Conservation (phyloP, 2,888 invertebrate genomes). For the Athalia rosae region DNA sequence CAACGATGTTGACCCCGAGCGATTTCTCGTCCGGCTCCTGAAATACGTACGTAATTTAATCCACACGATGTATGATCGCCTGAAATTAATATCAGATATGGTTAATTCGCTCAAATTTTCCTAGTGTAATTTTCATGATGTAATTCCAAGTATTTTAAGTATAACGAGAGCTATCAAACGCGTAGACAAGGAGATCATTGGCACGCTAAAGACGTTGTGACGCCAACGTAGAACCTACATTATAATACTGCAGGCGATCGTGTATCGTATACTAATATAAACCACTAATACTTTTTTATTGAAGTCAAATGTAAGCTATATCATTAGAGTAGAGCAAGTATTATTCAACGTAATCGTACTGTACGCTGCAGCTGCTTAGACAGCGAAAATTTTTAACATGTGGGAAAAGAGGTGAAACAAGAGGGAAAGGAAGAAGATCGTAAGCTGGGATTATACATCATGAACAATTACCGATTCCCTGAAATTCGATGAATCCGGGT, state of each 20-base stretch:
- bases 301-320: too few species aligned
- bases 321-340: too few species aligned
- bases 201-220: constrained; percentile 26
- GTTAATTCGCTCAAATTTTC: too few species aligned
- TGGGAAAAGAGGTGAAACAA: too few species aligned
- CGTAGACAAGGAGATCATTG: constrained; percentile 34
- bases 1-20: not conserved
- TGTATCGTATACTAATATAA: not conserved
- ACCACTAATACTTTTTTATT: too few species aligned
- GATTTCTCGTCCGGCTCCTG: not conserved
- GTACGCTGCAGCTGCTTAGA: not conserved
- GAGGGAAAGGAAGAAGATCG: too few species aligned
- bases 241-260: not conserved
- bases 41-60: constrained; percentile 11
- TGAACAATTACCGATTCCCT: too few species aligned
- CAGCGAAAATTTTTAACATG: not conserved
- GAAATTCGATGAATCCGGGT: too few species aligned
- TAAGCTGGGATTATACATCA: too few species aligned
- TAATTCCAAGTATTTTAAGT: too few species aligned
- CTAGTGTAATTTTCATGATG: too few species aligned
- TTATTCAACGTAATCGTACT: not conserved
- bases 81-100: not conserved
- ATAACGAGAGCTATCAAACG: not conserved
- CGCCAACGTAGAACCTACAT: not conserved
- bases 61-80: not conserved